Conservation (phyloP, 92 coral and sea anemone genomes). For the Epizoanthus illoricatus region DNA sequence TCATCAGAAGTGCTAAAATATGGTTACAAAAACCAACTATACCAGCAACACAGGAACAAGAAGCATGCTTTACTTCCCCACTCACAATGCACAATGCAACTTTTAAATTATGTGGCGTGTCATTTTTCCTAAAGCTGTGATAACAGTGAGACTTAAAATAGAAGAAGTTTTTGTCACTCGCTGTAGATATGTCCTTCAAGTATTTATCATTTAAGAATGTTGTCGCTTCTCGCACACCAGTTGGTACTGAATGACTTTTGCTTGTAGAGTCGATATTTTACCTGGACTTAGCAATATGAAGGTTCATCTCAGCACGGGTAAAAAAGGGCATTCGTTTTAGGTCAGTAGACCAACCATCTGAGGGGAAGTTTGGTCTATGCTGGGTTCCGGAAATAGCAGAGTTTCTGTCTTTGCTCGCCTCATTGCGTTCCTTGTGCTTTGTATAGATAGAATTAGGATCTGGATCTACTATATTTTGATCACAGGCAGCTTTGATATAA, state of each 20-base stretch:
- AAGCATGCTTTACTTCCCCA: slow-evolving; percentile 45
- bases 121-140: too few species aligned
- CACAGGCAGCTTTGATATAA: slow-evolving; percentile 45
- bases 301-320: too few species aligned
- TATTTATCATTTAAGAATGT: too few species aligned
- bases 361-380: slow-evolving; percentile 40
- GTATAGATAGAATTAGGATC: slow-evolving; percentile 44
- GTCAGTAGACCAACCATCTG: slow-evolving; percentile 60
- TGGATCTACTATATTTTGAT: too few species aligned
- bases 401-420: slow-evolving; percentile 40
- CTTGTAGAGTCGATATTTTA: slow-evolving; percentile 46
- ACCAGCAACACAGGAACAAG: slow-evolving; percentile 45
- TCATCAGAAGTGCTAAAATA: slow-evolving; percentile 35
- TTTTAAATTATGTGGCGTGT: slow-evolving; percentile 47
- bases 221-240: too few species aligned
- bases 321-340: too few species aligned
- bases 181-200: too few species aligned
- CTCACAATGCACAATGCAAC: slow-evolving; percentile 28
- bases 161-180: too few species aligned
- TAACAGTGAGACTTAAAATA: too few species aligned
- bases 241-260: slow-evolving; percentile 47
- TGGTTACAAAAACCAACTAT: slow-evolving; percentile 49
- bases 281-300: slow-evolving; percentile 57
- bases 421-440: slow-evolving; percentile 42
- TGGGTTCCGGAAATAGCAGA: slow-evolving; percentile 36